Percentiles rank a stretch among this genome's conserved stretches.
Evolutionary conservation across 2,113 vertebrate genomes (phyloP).

Genomic region (Notothenia coriiceps): DNA sequence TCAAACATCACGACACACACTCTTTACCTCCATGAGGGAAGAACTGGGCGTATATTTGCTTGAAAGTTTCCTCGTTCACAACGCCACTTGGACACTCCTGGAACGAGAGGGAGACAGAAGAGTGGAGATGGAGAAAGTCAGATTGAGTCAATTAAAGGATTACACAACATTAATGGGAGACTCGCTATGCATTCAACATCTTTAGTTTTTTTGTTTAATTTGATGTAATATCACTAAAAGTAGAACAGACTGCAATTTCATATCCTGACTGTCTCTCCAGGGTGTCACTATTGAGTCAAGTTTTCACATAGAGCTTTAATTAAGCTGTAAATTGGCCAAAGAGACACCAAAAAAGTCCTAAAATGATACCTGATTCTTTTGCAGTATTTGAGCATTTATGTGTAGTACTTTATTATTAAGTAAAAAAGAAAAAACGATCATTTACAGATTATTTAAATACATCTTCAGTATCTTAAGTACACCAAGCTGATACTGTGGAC

Average conservation of each 20-base stretch:
- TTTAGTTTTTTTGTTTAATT: neutral
- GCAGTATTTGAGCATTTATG: neutral
- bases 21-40: constrained; percentile 96
- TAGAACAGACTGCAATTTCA: constrained; percentile 1
- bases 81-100: constrained; percentile 97
- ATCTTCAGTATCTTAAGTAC: neutral
- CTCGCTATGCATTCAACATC: neutral
- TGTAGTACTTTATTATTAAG: too few species aligned
- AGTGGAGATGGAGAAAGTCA: neutral
- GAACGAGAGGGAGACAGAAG: constrained; percentile 12
- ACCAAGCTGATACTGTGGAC: neutral
- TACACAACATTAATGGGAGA: neutral
- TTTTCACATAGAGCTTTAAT: neutral
- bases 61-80: constrained; percentile 97
- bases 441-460: neutral
- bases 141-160: neutral
- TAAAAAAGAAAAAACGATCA: neutral
- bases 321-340: neutral
- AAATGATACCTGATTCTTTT: neutral
- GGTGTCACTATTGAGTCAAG: constrained; percentile 5
- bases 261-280: neutral
- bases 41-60: constrained; percentile 98
- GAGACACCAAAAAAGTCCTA: neutral
- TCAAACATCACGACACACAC: constrained; percentile 20
- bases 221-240: neutral